Conservation (phyloP, 2,797 vertebrate species). For the Anas georgica region DNA sequence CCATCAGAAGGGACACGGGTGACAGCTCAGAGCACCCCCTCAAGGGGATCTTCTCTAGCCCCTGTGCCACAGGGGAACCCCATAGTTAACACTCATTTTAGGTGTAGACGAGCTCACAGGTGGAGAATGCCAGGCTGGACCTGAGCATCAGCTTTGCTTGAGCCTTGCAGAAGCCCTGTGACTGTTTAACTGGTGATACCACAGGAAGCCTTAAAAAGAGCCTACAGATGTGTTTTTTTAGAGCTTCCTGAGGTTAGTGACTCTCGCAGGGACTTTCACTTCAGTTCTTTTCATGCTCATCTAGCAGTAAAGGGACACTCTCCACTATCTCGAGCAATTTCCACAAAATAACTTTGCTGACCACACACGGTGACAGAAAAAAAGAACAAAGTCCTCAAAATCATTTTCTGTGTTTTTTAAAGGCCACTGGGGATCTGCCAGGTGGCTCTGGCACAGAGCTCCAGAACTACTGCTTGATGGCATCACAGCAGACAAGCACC, state of each 20-base stretch:
- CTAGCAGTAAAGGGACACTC: neutral
- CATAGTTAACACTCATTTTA: too few relatives aligned
- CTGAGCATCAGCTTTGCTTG: neutral
- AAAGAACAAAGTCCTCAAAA: neutral
- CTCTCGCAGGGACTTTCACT: neutral
- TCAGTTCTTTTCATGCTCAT: neutral
- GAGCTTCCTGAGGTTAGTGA: neutral
- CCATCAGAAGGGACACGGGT: neutral
- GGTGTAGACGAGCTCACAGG: accelerated
- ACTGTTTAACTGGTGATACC: neutral
- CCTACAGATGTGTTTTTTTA: neutral
- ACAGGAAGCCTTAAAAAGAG: neutral
- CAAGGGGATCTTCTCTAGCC: neutral
- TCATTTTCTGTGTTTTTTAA: neutral
- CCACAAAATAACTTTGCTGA: neutral
- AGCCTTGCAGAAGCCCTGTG: neutral
- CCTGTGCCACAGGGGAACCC: accelerated
- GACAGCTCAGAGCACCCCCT: neutral
- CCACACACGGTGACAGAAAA: neutral
- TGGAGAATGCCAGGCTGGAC: neutral
- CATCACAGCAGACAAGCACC: neutral
- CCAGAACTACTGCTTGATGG: neutral
- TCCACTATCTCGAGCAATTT: neutral
- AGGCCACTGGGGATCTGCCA: neutral
- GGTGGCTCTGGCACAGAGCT: neutral